These are phyloP conservation scores for Champsocephalus gunnari DNA, from an alignment of 2,797 vertebrate species.

Conservation along the genomic window DNA sequence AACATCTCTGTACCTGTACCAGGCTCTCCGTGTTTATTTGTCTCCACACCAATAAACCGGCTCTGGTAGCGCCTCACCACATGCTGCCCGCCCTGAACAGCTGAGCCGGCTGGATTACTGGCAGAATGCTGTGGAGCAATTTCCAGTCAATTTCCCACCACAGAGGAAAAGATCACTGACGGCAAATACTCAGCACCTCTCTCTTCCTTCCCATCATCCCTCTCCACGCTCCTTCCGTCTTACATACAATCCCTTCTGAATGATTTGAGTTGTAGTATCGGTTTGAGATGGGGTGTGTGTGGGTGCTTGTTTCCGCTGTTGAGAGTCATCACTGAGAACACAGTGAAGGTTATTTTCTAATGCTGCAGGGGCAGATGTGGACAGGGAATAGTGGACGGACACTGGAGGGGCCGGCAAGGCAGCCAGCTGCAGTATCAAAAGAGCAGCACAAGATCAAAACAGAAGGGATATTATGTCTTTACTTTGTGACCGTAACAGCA, in stretches of 20 bases:
- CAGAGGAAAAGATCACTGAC: constrained; percentile 74
- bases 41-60: constrained; percentile 58
- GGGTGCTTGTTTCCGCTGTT: constrained; percentile 70
- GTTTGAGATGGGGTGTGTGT: constrained; percentile 36
- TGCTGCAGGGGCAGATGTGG: constrained; percentile 66
- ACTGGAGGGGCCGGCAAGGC: constrained; percentile 42
- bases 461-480: constrained; percentile 42
- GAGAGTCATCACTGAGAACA: constrained; percentile 64
- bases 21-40: constrained; percentile 57
- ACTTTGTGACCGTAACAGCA: constrained; percentile 17
- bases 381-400: constrained; percentile 66
- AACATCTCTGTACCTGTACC: constrained; percentile 53
- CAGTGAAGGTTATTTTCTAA: constrained; percentile 58
- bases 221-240: constrained; percentile 23
- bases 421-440: constrained; percentile 71
- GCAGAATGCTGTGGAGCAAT: constrained; percentile 52
- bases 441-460: constrained; percentile 35
- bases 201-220: constrained; percentile 33
- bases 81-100: constrained; percentile 54
- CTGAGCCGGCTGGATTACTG: constrained; percentile 67
- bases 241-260: constrained; percentile 55
- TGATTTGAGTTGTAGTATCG: constrained; percentile 7
- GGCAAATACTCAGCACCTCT: constrained; percentile 44
- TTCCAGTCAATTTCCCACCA: constrained; percentile 63
- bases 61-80: constrained; percentile 43